Percentiles rank a stretch among this genome's conserved stretches.
phyloP scores from a whole-genome alignment of 2,113 vertebrate genomes.

The Cololabis saira region DNA sequence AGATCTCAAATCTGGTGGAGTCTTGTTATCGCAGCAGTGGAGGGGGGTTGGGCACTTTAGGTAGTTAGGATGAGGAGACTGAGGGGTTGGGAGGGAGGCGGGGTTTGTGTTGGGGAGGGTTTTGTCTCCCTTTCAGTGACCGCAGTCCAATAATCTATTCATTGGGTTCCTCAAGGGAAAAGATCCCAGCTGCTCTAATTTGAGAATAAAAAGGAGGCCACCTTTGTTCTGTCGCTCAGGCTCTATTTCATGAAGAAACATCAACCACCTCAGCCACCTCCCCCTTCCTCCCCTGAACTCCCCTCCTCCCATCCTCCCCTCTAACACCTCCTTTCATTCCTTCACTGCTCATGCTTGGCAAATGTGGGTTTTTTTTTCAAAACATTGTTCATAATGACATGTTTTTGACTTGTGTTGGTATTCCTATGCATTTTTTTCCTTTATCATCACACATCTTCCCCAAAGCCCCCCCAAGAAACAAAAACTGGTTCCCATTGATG shows the following conservation, averaged over 20 bases:
- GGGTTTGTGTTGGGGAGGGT: conserved; percentile 1
- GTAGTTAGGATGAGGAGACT: not conserved
- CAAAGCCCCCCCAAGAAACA: no score
- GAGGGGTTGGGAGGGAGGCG: not conserved
- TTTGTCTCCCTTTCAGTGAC: conserved; percentile 38
- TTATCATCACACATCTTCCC: not conserved
- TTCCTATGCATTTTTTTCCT: not conserved
- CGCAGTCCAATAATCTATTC: conserved; percentile 79
- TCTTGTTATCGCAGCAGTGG: not conserved
- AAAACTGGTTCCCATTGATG: no score
- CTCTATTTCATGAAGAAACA: conserved; percentile 44
- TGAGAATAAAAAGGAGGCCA: conserved; percentile 86
- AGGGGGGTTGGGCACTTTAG: not conserved
- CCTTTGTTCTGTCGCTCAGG: conserved; percentile 78
- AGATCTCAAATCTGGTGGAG: not conserved
- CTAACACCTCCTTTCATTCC: conserved; percentile 38
- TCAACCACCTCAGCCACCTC: conserved; percentile 51
- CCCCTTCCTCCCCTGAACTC: conserved; percentile 81
- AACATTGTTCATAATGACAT: not conserved
- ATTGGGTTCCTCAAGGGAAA: conserved; percentile 71
- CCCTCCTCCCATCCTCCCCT: conserved; percentile 79
- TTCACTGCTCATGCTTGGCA: conserved; percentile 10
- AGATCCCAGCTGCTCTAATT: conserved; percentile 87
- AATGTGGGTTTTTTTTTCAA: not conserved
- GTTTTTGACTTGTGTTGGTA: not conserved